Conservation (phyloP, 2,888 invertebrate genomes). For the Aphodius sticticus region DNA sequence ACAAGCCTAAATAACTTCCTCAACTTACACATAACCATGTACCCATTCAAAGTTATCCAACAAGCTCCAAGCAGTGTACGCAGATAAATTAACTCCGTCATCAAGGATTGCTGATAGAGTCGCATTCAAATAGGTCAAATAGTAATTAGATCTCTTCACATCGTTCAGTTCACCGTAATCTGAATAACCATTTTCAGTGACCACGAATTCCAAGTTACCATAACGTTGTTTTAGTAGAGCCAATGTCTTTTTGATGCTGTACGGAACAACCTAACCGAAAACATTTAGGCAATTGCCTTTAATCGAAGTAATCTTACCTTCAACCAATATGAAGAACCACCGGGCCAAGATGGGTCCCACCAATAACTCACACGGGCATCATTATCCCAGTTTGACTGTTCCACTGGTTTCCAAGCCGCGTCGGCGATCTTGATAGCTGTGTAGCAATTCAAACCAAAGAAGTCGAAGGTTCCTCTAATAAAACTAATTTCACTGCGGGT, state of each 20-base stretch:
- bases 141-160: conserved; percentile 29
- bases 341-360: conserved; percentile 52
- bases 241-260: conserved; percentile 17
- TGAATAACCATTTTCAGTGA: conserved; percentile 35
- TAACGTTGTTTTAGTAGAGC: conserved; percentile 28
- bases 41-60: conserved; percentile 83
- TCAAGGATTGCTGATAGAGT: conserved; percentile 61
- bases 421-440: conserved; percentile 58
- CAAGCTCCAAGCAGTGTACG: conserved; percentile 78
- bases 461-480: conserved; percentile 70
- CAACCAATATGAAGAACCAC: conserved; percentile 44
- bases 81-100: conserved; percentile 66
- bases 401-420: background rate
- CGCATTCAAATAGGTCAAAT: conserved; percentile 55
- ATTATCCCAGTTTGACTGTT: conserved; percentile 16
- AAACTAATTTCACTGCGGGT: conserved; percentile 65
- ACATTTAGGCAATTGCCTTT: background rate
- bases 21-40: conserved; percentile 69
- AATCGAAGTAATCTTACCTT: conserved; percentile 20
- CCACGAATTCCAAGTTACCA: conserved; percentile 26
- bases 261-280: conserved; percentile 25
- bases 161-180: conserved; percentile 31
- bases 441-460: conserved; percentile 77
- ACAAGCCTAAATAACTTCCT: background rate
- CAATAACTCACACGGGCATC: conserved; percentile 21